Percentiles rank a stretch among this genome's conserved stretches.
phyloP scores from a whole-genome alignment of 1,140 invertebrate genomes.

The Propsilocerus akamusi region DNA sequence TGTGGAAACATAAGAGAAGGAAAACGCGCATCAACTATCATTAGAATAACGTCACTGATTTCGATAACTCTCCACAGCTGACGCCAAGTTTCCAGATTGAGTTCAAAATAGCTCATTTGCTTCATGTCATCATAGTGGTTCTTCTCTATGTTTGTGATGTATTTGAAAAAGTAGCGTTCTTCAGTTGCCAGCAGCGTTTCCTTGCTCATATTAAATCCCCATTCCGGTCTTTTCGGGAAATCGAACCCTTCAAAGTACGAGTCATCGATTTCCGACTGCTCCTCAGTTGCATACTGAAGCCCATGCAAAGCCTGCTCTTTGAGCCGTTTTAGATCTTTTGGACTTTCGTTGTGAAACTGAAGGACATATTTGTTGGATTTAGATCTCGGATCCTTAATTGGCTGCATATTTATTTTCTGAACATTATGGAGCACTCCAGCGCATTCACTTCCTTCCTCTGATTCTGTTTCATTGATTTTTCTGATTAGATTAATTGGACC shows the following conservation, averaged over 20 bases:
- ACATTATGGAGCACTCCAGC: conserved; percentile 20
- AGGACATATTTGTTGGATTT: conserved; percentile 45
- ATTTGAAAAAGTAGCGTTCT: conserved; percentile 52
- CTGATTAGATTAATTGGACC: conserved; percentile 9
- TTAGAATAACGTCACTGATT: conserved; percentile 70
- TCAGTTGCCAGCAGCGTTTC: conserved; percentile 53
- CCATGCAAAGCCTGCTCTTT: conserved; percentile 41
- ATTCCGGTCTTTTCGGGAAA: conserved; percentile 66
- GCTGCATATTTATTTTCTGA: conserved; percentile 31
- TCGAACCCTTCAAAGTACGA: conserved; percentile 48
- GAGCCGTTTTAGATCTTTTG: conserved; percentile 40
- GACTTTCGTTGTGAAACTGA: conserved; percentile 52
- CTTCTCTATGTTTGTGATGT: conserved; percentile 26
- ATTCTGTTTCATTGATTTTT: conserved; percentile 23
- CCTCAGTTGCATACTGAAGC: conserved; percentile 30
- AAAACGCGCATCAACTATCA: conserved; percentile 72
- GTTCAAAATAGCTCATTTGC: conserved; percentile 44
- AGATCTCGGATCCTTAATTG: conserved; percentile 12
- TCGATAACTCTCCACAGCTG: conserved; percentile 84
- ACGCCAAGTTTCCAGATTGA: conserved; percentile 86
- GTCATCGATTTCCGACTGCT: conserved; percentile 46
- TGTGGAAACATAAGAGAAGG: conserved; percentile 75
- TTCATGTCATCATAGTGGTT: conserved; percentile 25
- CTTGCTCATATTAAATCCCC: conserved; percentile 53
- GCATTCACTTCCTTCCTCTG: conserved; percentile 12